Evolutionary conservation across 2,113 vertebrate species (phyloP), one percentile per base, ranked within the genome.

Genomic region (Holacanthus passer): DNA sequence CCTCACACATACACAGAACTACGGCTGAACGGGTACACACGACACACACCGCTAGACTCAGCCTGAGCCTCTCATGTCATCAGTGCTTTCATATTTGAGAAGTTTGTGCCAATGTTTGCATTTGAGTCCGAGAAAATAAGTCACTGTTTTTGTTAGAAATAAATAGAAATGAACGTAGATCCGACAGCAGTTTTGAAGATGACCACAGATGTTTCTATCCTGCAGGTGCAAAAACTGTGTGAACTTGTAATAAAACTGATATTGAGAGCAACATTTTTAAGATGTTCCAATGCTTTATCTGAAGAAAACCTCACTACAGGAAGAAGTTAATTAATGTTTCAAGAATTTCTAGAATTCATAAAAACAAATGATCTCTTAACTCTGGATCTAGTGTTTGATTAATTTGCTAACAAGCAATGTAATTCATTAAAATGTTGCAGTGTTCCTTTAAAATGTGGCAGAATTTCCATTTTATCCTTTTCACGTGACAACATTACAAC

Each of bases 1-100:
- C 10, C 63, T 12, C 74, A 48, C 8, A 66, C 68, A 47, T 27
- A 55, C 37, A 76, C 63, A 41, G 29, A 85, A 31, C 55, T 69
- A 65, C 84, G 81, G 62, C 56, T 43, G 68, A 72, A 79, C 47
- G 50, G 69, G 76, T 14, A 52, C 73, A 70, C 77, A 73, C 50
- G 2, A 47, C 62, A 84, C 83, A 73, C 77, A 71, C 45, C 29
- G 45, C 72, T 56, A 50, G 69, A 80, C 52, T 7, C 43, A 78
- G 66, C 77, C 79, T 6, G 58, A 79, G 67, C 80, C 77, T 84
- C 66, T 86, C 27, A 4, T 1, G 67, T 62, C 52, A 17, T 50
- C 67, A 14, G 0, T 2, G n/a, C 6, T 47, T 73, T 77, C 31
- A 53, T 20, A 68, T 85, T 55, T 63, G 73, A 87, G 67, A 74